Evolutionary conservation across 2,113 vertebrate species (phyloP).

Genomic region (Aspiorhynchus laticeps): DNA sequence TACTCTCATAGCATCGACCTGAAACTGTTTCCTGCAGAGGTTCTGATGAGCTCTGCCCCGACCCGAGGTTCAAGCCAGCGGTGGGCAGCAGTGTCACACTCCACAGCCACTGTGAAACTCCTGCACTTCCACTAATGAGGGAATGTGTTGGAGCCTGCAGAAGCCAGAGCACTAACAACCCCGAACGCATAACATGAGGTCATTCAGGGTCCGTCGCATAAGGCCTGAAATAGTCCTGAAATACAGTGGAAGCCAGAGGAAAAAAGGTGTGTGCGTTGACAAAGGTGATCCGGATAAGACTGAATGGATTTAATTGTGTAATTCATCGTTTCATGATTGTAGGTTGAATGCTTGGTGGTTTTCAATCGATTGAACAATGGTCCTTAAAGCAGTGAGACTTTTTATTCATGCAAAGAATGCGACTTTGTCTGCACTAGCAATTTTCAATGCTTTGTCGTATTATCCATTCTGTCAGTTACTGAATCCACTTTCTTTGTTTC

Average conservation of each 20-base stretch:
- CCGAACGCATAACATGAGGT: neutral
- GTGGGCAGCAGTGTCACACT: conserved; percentile 16
- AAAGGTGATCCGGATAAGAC: too few relatives aligned
- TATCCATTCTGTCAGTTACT: neutral
- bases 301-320: neutral
- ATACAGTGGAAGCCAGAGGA: neutral
- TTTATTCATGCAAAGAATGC: neutral
- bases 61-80: neutral
- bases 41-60: neutral
- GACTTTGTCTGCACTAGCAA: neutral
- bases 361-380: neutral
- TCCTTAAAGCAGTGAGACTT: neutral
- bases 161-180: conserved; percentile 41
- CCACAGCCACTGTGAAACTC: conserved; percentile 15
- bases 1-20: conserved; percentile 12
- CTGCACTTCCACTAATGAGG: conserved; percentile 41
- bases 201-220: neutral
- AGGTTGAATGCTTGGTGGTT: neutral
- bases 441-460: neutral
- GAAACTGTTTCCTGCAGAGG: neutral
- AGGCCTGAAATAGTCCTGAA: conserved; percentile 23
- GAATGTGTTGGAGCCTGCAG: conserved; percentile 2
- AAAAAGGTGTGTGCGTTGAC: neutral
- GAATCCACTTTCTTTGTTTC: neutral
- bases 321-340: neutral